Percentiles rank a stretch among this genome's conserved stretches.
phyloP scores from a whole-genome alignment of 2,888 invertebrate species.

The Xanthorhoe designata region DNA sequence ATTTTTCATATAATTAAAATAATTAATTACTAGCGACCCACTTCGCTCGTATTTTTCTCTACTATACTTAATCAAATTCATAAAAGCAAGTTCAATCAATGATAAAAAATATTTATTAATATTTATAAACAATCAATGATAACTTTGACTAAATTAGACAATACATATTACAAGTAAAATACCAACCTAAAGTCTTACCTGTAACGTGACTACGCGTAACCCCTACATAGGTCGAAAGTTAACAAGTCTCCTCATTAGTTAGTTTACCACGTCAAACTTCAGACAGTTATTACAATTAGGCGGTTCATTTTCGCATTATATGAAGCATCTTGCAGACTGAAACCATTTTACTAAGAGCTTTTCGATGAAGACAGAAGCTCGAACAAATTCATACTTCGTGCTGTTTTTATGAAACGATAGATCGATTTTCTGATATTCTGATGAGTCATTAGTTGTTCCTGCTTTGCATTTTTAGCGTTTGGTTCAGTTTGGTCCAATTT shows the following conservation, averaged over 20 bases:
- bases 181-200: no score
- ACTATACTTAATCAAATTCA: no score
- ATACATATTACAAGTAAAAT: no score
- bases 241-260: conserved; percentile 1
- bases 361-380: conserved; percentile 37
- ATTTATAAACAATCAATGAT: no score
- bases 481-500: not conserved
- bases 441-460: not conserved
- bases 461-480: not conserved
- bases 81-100: no score
- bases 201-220: not conserved
- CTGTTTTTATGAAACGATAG: not conserved
- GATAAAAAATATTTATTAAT: no score
- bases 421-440: not conserved
- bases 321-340: conserved; percentile 1
- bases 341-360: conserved; percentile 33
- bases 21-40: no score
- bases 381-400: not conserved
- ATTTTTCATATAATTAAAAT: no score
- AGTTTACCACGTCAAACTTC: not conserved
- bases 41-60: no score
- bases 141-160: no score
- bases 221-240: not conserved
- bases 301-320: not conserved
- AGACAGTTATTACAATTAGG: conserved; percentile 4